These are phyloP conservation scores for Pipistrellus kuhlii DNA, from an alignment of 2,797 vertebrate genomes.

Conservation along the genomic window DNA sequence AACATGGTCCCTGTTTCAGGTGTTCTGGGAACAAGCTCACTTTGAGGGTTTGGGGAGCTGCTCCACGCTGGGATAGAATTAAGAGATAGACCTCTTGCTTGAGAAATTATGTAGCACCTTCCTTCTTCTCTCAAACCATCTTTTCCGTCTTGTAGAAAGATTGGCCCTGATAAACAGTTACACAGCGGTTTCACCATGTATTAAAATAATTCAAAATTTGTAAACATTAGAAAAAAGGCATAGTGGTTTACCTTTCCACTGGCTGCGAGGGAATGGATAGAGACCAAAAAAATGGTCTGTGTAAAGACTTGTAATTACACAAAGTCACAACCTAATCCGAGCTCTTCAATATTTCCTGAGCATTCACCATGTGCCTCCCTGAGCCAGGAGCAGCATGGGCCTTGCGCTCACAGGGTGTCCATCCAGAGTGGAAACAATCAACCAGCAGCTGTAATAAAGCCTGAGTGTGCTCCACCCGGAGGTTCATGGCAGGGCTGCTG, in stretches of 20 bases:
- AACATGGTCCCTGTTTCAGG: conserved; percentile 75
- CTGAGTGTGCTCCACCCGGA: neutral
- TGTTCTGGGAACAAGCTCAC: conserved; percentile 70
- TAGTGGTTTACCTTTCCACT: neutral
- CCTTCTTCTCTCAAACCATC: conserved; percentile 52
- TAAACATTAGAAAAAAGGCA: conserved; percentile 24
- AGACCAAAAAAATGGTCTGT: conserved; percentile 38
- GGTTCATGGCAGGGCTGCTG: neutral
- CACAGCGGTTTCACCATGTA: neutral
- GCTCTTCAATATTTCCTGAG: neutral
- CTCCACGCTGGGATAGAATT: conserved; percentile 22
- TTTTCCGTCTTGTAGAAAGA: conserved; percentile 50
- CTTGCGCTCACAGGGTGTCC: neutral
- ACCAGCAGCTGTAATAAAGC: neutral
- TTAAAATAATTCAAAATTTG: conserved; percentile 40
- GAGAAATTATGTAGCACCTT: neutral
- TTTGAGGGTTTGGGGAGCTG: conserved; percentile 27
- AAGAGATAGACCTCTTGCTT: conserved; percentile 44
- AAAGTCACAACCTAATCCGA: neutral
- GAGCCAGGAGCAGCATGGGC: neutral
- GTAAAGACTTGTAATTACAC: conserved; percentile 14
- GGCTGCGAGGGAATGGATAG: neutral
- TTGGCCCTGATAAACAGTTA: conserved; percentile 13
- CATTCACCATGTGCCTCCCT: neutral
- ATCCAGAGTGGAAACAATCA: neutral